Percentiles rank a stretch among this genome's conserved stretches.
Evolutionary conservation across 2,113 vertebrate species (phyloP).

Genomic region (Clarias batrachus): DNA sequence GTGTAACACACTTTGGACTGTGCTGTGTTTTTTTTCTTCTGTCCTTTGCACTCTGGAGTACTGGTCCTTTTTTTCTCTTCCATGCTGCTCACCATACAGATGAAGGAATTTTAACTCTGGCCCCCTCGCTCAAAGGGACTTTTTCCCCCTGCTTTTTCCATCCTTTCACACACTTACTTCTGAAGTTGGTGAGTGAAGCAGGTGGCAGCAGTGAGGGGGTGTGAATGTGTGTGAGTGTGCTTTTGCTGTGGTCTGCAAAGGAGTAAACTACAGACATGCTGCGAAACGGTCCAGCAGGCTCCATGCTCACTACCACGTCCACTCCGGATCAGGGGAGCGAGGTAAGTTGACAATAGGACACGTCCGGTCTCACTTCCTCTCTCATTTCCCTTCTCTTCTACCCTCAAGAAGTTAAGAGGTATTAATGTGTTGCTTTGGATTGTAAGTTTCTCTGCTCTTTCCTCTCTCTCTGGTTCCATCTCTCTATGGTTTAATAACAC

Average conservation of each 20-base stretch:
- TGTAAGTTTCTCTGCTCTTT: not conserved
- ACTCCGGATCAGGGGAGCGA: slow-evolving; percentile 63
- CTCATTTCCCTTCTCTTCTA: not conserved
- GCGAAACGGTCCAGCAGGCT: slow-evolving; percentile 63
- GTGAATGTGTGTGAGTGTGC: slow-evolving; percentile 66
- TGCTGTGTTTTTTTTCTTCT: slow-evolving; percentile 33
- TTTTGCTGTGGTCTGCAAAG: slow-evolving; percentile 55
- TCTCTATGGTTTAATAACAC: slow-evolving; percentile 27
- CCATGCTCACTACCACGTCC: slow-evolving; percentile 61
- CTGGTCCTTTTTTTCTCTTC: slow-evolving; percentile 11
- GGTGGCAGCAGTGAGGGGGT: slow-evolving; percentile 64
- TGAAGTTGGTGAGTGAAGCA: slow-evolving; percentile 45
- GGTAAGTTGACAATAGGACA: slow-evolving; percentile 59
- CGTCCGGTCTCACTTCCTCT: not conserved
- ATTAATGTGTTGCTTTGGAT: slow-evolving; percentile 6
- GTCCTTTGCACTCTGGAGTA: slow-evolving; percentile 45
- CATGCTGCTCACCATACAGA: slow-evolving; percentile 46
- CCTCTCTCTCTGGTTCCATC: not conserved
- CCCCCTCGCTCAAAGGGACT: slow-evolving; percentile 55
- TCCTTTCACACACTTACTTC: slow-evolving; percentile 18
- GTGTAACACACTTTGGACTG: slow-evolving; percentile 35
- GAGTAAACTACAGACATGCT: slow-evolving; percentile 67
- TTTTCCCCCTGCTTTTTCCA: slow-evolving; percentile 40
- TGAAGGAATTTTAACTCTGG: slow-evolving; percentile 49
- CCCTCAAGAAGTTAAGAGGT: not conserved